Percentiles rank a stretch among this genome's conserved stretches.
Conservation (phyloP, 2,888 invertebrate species). For the Cosmia trapezina region DNA sequence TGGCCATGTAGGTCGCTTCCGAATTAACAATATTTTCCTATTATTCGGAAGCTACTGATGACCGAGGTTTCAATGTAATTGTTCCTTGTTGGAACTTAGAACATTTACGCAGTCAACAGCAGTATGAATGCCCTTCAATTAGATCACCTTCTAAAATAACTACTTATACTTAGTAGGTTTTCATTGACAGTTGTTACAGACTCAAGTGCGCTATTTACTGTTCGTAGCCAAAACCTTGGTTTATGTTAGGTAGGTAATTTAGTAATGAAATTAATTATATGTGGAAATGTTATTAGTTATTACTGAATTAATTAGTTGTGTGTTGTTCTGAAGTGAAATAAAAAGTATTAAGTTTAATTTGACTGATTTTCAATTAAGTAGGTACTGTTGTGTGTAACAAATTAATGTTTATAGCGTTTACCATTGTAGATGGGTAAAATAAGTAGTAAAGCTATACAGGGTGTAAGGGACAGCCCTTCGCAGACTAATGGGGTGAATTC, state of each 20-base stretch:
- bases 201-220: neutral
- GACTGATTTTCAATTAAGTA: neutral
- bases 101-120: slow-evolving; percentile 24
- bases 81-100: slow-evolving; percentile 24
- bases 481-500: no score
- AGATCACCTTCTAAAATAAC: slow-evolving; percentile 39
- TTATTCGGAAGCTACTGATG: slow-evolving; percentile 47
- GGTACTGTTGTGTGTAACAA: neutral
- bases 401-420: neutral
- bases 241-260: neutral
- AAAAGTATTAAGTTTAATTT: neutral
- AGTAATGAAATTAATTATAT: neutral
- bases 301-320: neutral
- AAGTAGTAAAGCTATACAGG: no score
- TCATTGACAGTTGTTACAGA: slow-evolving; percentile 16
- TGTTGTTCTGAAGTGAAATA: neutral
- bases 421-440: no score
- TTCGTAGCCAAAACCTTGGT: slow-evolving; percentile 21
- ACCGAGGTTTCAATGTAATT: slow-evolving; percentile 43
- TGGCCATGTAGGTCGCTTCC: slow-evolving; percentile 47
- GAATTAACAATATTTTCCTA: slow-evolving; percentile 50
- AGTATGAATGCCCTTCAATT: slow-evolving; percentile 37
- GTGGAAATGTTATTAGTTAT: neutral
- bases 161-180: slow-evolving; percentile 3
- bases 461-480: no score